Conservation (phyloP, 2,797 vertebrate genomes). For the Huso huso region DNA sequence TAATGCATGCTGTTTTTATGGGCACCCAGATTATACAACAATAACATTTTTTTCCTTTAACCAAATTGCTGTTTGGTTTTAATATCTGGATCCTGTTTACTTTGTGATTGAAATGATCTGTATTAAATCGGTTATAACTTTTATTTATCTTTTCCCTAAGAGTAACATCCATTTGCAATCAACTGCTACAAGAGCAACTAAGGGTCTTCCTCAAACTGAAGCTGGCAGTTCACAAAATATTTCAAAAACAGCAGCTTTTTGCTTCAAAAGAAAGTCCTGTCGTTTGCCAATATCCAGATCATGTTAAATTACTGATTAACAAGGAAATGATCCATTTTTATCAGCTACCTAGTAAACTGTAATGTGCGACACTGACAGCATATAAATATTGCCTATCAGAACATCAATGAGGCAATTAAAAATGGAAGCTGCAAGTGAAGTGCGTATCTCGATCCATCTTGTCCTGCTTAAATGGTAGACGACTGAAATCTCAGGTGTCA, state of each 20-base stretch:
- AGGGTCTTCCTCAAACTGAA: no score
- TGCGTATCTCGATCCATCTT: no score
- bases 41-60: background rate
- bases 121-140: no score
- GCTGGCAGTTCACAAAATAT: no score
- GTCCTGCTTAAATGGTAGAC: no score
- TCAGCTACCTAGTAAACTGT: background rate
- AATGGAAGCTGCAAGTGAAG: no score
- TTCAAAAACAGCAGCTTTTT: no score
- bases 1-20: background rate
- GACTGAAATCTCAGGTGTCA: no score
- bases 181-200: no score
- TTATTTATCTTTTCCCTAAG: no score
- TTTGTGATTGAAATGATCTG: no score
- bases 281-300: background rate
- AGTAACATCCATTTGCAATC: no score
- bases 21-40: background rate
- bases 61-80: background rate
- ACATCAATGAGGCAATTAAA: constrained; percentile 1
- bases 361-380: background rate
- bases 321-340: background rate
- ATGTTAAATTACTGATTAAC: constrained; percentile 11
- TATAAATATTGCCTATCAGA: constrained; percentile 10
- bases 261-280: background rate
- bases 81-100: background rate